Base-by-base conservation (phyloP, 2,113 vertebrate genomes). In the Ranitomeya variabilis region DNA sequence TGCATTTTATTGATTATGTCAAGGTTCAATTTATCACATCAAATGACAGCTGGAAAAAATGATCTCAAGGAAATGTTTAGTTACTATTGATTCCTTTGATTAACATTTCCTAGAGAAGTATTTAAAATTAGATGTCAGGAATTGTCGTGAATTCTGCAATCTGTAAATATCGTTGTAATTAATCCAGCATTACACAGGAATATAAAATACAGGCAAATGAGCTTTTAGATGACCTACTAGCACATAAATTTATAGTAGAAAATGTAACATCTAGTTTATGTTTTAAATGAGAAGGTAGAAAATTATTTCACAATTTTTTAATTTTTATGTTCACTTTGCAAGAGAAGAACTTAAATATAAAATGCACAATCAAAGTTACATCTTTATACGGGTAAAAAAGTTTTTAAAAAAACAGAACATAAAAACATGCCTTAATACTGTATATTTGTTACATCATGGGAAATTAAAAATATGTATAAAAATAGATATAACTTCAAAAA, bases 1-100 rank as follows among this genome's bases (percentile, higher is more conserved):
- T 86, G 77, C 64, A 55, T 57, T 18, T 7, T 90, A 90, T 90
- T 37, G 79, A 89, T 90, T 79, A 91, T 88, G 60, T 91, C 83
- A 90, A 88, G 26, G 59, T 83, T 92, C 78, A 18, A 54, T 92
- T 92, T 86, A 21, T 91, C 90, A 74, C 6, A 60, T 57, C 9
- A 91, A 67, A 19, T 90, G 86, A 86, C 62, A 74, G 51, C 83
- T 88, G 57, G 77, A 54, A 85, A n/a, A 90, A 91, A 86, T 64
- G 73, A 14, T 89, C 66, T 90, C 89, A 90, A 86, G 60, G 91
- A 92, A 90, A 91, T 85, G 74, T 91, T 87, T 89, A 84, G 73
- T n/a, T 21, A 86, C n/a, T 69, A 0, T 51, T 90, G 16, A 18
- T 62, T 81, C 8, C 59, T 91, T 83, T 91, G 84, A 18, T 85